These are phyloP conservation scores for Lucilia cuprina DNA, from an alignment of 1,140 invertebrate genomes.

Conservation along the genomic window DNA sequence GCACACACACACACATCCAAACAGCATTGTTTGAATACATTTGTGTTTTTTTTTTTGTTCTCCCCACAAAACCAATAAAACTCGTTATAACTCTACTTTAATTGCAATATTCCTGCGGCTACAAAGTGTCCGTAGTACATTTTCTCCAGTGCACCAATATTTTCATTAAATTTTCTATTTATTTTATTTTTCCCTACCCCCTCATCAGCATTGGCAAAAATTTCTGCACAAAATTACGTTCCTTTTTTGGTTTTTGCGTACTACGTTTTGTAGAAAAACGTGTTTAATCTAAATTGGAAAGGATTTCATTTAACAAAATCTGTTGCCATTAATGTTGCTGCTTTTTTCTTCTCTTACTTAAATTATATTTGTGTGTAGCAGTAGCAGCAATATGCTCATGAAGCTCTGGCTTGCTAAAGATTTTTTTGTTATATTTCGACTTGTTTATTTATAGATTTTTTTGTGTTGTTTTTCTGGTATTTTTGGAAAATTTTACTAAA, in stretches of 20 bases:
- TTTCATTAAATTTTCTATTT: slow-evolving; percentile 18
- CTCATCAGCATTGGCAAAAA: not conserved
- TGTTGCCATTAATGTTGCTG: not conserved
- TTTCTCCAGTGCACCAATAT: not conserved
- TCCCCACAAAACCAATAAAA: not conserved
- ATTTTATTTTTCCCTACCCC: not conserved
- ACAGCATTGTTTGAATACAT: not conserved
- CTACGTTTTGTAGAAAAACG: not conserved
- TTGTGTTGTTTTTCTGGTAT: not conserved
- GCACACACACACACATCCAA: not conserved
- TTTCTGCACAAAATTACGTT: not conserved
- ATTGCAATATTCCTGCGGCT: not conserved
- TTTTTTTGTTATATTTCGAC: not conserved
- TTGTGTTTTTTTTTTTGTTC: not conserved
- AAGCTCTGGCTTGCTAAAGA: not conserved
- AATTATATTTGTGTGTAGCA: slow-evolving; percentile 12
- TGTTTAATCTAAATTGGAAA: slow-evolving; percentile 12
- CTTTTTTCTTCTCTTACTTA: not conserved
- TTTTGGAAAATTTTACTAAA: slow-evolving; percentile 7
- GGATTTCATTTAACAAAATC: slow-evolving; percentile 15
- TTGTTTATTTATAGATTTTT: not conserved
- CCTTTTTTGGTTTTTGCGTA: not conserved
- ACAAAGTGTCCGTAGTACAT: not conserved
- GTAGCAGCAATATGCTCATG: not conserved
- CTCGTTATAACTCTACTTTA: not conserved